These are phyloP conservation scores for Lipotes vexillifer DNA, from an alignment of 2,113 vertebrate species.

Conservation along the genomic window DNA sequence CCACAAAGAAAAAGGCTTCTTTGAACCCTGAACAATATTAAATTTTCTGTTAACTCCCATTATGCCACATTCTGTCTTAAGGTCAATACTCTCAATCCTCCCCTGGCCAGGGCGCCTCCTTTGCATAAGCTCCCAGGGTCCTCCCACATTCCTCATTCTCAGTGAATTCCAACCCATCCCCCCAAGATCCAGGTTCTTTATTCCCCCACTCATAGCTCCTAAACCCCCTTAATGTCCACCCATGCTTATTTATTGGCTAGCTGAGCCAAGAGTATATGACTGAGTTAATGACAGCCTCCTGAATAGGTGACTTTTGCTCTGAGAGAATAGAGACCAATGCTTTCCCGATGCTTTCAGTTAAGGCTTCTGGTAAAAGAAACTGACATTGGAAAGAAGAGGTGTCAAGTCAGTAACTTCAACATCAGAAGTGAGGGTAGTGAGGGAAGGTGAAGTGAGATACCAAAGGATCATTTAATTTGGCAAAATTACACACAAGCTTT, in stretches of 20 bases:
- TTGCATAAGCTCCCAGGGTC: neutral
- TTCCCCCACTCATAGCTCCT: neutral
- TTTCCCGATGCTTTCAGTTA: neutral
- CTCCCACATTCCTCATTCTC: neutral
- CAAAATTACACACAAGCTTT: neutral
- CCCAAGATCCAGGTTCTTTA: neutral
- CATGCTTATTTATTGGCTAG: neutral
- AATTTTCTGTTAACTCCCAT: slow-evolving; percentile 55
- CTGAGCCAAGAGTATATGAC: neutral
- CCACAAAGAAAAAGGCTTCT: slow-evolving; percentile 62
- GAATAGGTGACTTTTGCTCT: neutral
- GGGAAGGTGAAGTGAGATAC: neutral
- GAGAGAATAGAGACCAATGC: neutral
- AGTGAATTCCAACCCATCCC: neutral
- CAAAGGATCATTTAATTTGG: neutral
- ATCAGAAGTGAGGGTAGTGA: neutral
- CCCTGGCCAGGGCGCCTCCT: neutral
- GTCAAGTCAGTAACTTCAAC: neutral
- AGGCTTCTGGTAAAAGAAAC: neutral
- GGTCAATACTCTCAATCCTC: neutral
- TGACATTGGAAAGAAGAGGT: neutral
- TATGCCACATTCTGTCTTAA: neutral
- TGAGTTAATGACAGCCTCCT: neutral
- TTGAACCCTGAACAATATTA: slow-evolving; percentile 68
- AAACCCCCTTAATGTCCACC: neutral